Base-by-base conservation (phyloP, 2,888 invertebrate genomes). In the Carabus problematicus region DNA sequence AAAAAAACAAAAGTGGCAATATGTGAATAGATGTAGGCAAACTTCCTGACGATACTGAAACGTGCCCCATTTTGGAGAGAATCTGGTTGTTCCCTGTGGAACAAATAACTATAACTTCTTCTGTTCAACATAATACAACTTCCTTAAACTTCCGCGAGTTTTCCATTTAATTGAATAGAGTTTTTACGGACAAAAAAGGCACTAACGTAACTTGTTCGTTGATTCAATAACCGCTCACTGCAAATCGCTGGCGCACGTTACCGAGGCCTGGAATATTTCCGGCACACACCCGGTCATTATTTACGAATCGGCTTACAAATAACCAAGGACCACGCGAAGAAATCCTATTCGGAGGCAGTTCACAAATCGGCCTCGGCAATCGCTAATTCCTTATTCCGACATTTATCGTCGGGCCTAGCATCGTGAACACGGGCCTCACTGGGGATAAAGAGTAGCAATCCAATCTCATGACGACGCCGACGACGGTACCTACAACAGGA, bases 371-470 rank as follows among this genome's bases (percentile, higher is more conserved):
- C 19, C 56, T 11, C 40, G 29, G n/a, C n/a, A 40, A 56, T 39
- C 56, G 29, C 56, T 56, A 56, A 56, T 39, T 12, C 56, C 56
- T 56, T 56, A 56, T 56, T 56, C 40, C 9, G 40, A 56, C 56
- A 39, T 29, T 56, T 56, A 56, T 56, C 39, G 56, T 56, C 3
- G 7, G 11, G 2, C 45, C 3, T 14, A 11, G 45, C 45, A 3
- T 19, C 40, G 56, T 39, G 52, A 16, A 16, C 47, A 8, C 16
- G 14, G 14, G 4, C n/a, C n/a, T n/a, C n/a, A 12, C 14, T 52
- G 52, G 52, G 52, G 52, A 52, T 16, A 16, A 12, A 47, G 16
- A 14, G 9, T 52, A 12, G 52, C 52, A 52, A 52, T 52, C 52
- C 52, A 52, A 52, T 52, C 52, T 16, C n/a, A n/a, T n/a, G n/a